A percentile compares a stretch with the other conserved stretches of the same genome.
Conservation (phyloP, 37 sponge, comb jelly and placozoan genomes). For the Ephydatia muelleri region DNA sequence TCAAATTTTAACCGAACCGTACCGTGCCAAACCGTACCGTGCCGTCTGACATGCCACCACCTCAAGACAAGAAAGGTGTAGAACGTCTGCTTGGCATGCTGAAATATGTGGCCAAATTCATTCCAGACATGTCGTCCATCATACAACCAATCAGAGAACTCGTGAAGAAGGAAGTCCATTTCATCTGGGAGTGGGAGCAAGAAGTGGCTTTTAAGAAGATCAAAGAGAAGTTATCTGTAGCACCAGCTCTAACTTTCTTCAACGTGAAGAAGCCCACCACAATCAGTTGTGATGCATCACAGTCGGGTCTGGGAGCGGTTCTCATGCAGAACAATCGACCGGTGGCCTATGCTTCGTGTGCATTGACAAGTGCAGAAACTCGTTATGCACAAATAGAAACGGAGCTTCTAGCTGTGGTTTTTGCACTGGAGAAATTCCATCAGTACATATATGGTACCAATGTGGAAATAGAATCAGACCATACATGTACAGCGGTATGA, state of each 20-base stretch:
- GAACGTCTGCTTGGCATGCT: no score
- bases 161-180: neutral
- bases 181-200: constrained; percentile 2
- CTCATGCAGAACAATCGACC: constrained; percentile 27
- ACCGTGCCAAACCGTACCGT: no score
- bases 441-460: constrained; percentile 33
- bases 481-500: constrained; percentile 16
- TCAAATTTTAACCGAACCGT: no score
- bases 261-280: constrained; percentile 14
- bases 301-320: constrained; percentile 24
- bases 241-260: constrained; percentile 25
- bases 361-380: constrained; percentile 16
- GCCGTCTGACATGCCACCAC: no score
- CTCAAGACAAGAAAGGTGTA: no score
- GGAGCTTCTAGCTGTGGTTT: constrained; percentile 43
- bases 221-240: constrained; percentile 11
- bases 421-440: constrained; percentile 20
- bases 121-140: no score
- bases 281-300: constrained; percentile 10
- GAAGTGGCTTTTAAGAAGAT: constrained; percentile 24
- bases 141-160: constrained; percentile 30
- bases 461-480: constrained; percentile 27
- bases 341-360: constrained; percentile 17
- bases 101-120: no score
- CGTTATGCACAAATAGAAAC: constrained; percentile 38